A percentile compares a stretch with the other conserved stretches of the same genome.
Evolutionary conservation across 2,113 vertebrate species (phyloP).

Genomic region (Pteropus alecto): DNA sequence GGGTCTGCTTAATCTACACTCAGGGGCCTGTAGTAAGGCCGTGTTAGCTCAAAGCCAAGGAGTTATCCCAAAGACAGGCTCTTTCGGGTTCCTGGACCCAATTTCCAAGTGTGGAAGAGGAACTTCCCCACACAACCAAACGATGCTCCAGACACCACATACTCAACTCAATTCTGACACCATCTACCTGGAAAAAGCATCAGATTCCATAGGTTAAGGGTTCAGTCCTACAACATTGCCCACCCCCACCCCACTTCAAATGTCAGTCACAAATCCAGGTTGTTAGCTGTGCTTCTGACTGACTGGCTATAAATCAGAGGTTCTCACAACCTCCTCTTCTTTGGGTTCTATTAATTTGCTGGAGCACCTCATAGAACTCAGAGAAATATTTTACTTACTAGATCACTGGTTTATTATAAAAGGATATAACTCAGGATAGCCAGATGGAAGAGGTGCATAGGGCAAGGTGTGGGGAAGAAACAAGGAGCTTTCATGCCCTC

Average conservation of each 20-base stretch:
- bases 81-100: background rate
- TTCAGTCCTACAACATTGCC: background rate
- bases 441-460: background rate
- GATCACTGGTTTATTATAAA: background rate
- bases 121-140: background rate
- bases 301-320: background rate
- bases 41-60: background rate
- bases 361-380: background rate
- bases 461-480: background rate
- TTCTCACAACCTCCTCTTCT: background rate
- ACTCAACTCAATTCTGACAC: background rate
- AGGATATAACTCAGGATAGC: background rate
- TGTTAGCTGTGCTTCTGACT: background rate
- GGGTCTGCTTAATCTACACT: background rate
- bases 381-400: background rate
- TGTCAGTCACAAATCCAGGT: background rate
- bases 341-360: background rate
- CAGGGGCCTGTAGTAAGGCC: background rate
- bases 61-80: background rate
- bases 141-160: background rate
- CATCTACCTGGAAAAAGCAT: background rate
- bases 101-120: background rate
- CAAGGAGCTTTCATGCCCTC: accelerated
- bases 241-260: background rate
- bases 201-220: background rate